These are phyloP conservation scores for Notospermus geniculatus DNA, from an alignment of 1,140 invertebrate species.

Conservation along the genomic window DNA sequence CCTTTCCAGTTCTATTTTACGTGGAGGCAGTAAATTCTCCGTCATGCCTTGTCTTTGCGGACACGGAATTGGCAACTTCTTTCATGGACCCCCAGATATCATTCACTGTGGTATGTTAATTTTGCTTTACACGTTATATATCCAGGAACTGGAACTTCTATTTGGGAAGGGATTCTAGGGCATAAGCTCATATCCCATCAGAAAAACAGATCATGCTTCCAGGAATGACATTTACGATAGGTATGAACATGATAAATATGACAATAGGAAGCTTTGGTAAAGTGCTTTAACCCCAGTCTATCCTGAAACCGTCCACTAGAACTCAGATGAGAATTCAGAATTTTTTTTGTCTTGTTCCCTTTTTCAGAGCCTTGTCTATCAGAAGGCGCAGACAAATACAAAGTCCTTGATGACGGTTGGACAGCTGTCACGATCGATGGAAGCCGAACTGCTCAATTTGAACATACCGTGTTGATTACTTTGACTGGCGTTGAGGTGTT, in stretches of 20 bases:
- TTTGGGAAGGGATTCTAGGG: no score
- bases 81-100: constrained; percentile 90
- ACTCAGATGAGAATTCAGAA: no score
- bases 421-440: constrained; percentile 77
- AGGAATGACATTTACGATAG: constrained; percentile 91
- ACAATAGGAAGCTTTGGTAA: no score
- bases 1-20: no score
- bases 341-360: no score
- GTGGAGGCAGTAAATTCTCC: constrained; percentile 48
- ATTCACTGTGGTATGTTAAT: constrained; percentile 43
- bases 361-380: constrained; percentile 76
- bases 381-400: constrained; percentile 68
- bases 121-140: background rate
- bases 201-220: constrained; percentile 4
- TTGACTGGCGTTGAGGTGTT: constrained; percentile 56
- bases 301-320: no score
- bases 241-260: no score
- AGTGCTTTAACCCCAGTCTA: no score
- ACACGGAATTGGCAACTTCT: constrained; percentile 89
- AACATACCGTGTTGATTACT: constrained; percentile 88
- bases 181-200: no score
- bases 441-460: constrained; percentile 81
- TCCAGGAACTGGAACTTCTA: background rate
- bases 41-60: constrained; percentile 81
- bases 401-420: constrained; percentile 82